A percentile compares a stretch with the other conserved stretches of the same genome.
These are phyloP conservation scores for Lithobius niger DNA, from an alignment of 1,140 invertebrate species.

Conservation along the genomic window DNA sequence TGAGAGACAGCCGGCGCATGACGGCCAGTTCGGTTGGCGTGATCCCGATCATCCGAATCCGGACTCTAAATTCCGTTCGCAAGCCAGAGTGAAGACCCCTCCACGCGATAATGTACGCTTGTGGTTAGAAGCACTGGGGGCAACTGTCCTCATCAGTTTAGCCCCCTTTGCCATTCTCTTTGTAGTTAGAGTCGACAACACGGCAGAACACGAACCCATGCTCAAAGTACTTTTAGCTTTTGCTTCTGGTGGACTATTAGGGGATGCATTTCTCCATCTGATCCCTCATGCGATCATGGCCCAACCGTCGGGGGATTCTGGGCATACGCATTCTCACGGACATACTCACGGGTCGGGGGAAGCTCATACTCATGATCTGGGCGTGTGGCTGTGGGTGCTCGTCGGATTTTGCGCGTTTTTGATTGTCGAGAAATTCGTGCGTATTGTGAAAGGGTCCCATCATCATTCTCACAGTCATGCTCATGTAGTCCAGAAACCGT, in stretches of 20 bases:
- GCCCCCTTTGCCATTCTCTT: constrained; percentile 89
- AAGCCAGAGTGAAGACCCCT: constrained; percentile 15
- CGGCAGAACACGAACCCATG: constrained; percentile 61
- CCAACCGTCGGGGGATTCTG: constrained; percentile 24
- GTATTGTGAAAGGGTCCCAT: constrained; percentile 71
- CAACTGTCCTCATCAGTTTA: constrained; percentile 82
- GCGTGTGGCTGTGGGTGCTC: constrained; percentile 77
- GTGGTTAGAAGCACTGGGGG: constrained; percentile 68
- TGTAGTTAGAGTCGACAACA: constrained; percentile 82
- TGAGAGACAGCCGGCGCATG: constrained; percentile 14
- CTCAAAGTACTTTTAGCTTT: constrained; percentile 84
- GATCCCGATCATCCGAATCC: constrained; percentile 12
- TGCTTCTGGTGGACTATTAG: constrained; percentile 84
- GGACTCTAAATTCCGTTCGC: too few relatives aligned
- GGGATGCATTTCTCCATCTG: constrained; percentile 91
- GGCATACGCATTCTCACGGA: constrained; percentile 36
- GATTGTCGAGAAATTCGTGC: constrained; percentile 81
- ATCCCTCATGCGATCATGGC: constrained; percentile 83
- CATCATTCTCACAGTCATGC: constrained; percentile 43
- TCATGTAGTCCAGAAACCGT: constrained; percentile 12
- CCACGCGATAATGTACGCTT: constrained; percentile 37
- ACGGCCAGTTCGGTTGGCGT: constrained; percentile 12
- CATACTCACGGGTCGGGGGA: constrained; percentile 40
- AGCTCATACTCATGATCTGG: constrained; percentile 55
- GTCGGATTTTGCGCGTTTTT: constrained; percentile 83